phyloP scores from a whole-genome alignment of 2,888 invertebrate species.

The Acutogordius australiensis region DNA sequence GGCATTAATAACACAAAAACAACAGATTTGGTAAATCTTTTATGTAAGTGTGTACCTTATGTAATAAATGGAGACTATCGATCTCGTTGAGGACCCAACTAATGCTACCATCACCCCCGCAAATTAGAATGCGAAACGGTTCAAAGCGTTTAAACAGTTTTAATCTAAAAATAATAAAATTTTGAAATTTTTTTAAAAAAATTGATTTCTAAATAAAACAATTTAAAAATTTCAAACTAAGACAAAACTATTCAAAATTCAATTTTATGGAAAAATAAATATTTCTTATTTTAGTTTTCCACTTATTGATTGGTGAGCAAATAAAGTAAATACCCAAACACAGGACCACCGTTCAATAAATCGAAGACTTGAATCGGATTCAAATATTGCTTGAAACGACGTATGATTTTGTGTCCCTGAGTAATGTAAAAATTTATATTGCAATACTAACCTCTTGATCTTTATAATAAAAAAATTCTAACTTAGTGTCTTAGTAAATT shows the following conservation, averaged over 20 bases:
- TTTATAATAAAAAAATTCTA: too few relatives aligned
- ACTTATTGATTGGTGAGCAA: too few relatives aligned
- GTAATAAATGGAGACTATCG: conserved; percentile 55
- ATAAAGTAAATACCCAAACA: conserved; percentile 43
- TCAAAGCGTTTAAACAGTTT: conserved; percentile 72
- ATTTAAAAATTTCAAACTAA: too few relatives aligned
- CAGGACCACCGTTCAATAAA: conserved; percentile 50
- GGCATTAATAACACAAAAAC: too few relatives aligned
- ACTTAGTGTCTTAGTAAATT: too few relatives aligned
- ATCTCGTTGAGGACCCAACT: conserved; percentile 91
- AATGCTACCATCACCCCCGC: conserved; percentile 85
- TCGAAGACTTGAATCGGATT: conserved; percentile 94
- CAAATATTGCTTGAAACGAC: conserved; percentile 66
- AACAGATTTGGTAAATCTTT: not conserved
- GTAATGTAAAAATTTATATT: too few relatives aligned
- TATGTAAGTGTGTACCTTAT: conserved; percentile 16
- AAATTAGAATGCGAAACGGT: conserved; percentile 71
- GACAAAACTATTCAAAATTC: too few relatives aligned
- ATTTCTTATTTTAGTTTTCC: too few relatives aligned
- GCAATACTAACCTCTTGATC: too few relatives aligned
- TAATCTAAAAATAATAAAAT: conserved; percentile 37
- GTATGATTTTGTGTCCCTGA: conserved; percentile 74
- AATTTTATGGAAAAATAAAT: too few relatives aligned
- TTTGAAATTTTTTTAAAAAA: too few relatives aligned
- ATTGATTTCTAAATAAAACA: too few relatives aligned